Base-by-base conservation (phyloP, 1,140 invertebrate genomes). In the Papilio polytes region DNA sequence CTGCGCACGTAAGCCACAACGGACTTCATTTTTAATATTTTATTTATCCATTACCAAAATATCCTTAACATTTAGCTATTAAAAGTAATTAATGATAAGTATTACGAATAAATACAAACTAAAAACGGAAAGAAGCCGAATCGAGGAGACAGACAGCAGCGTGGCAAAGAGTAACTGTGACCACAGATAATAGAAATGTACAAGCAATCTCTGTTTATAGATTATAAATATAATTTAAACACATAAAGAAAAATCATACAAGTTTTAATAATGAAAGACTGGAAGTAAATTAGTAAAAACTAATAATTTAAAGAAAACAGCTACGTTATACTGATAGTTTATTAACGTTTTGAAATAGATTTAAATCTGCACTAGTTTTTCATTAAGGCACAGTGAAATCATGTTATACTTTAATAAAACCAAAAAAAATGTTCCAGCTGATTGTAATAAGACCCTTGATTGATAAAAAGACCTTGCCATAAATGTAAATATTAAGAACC, bases 1-100 rank as follows among this genome's bases (percentile, higher is more conserved):
- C 73, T 91, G 72, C 92, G 91, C 59, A 95, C 87, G 73, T 92
- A 93, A 92, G 89, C 87, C 90, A 94, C 85, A 81, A 94, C 63
- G 89, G 91, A 90, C 89, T 92, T 88, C 94, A 95, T 94, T 90
- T 91, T 94, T 84, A 83, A 79, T 80, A 63, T 86, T 87, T 87
- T 90, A 88, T 87, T 81, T 86, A 90, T 85, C 90, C 92, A 94
- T 94, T 84, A 92, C 90, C 86, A 44, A 46, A 18, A 53, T 66
- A 63, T 66, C 31, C 15, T 78, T 87, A 83, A 80, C 74, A 31
- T 78, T 81, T 20, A 72, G 46, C 80, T 79, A 73, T 12, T 12
- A 70, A 70, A 70, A 3, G 3, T 6, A 18, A 70, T 36, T 12
- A 36, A 36, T 3, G 15, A 1, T 13, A 10, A 77, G 56, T 74